Base-by-base conservation (phyloP, 2,113 vertebrate species). In the Leptocoma aspasia region DNA sequence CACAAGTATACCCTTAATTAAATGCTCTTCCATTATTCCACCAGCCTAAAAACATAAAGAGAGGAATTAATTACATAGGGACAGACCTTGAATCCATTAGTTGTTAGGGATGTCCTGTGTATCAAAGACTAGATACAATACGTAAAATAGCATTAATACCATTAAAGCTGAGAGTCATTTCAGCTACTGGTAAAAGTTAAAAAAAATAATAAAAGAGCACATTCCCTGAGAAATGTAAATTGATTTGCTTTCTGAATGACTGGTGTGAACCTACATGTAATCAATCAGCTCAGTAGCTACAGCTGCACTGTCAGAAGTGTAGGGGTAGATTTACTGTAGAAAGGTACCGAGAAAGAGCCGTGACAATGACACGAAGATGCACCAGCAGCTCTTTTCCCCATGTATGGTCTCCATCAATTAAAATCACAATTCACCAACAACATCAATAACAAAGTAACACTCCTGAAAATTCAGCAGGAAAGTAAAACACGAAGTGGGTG, bases 191-290 rank as follows among this genome's bases (percentile, higher is more conserved):
- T 60, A 68, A 44, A 78, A 82, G 17, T 31, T 11, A 39, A 10
- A 18, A 6, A 50, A 31, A 26, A 13, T 1, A 44, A 23, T 6
- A 17, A 44, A 35, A 31, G 57, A 66, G 22, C 39, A 8, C 24
- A 26, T 72, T 91, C 30, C 53, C n/a, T 54, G 33, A 70, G 54
- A 91, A 82, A 90, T 63, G 24, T 65, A 57, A 92, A 85, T 45
- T 47, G 27, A 80, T 91, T 87, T 97, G 30, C 57, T 88, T 90
- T 87, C 70, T 47, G 50, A 73, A 88, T 93, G 71, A 44, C 28
- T 52, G 27, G 11, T 80, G 53, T 64, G 73, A 80, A 41, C 80
- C 45, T 82, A 61, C 47, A 35, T 18, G 16, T 60, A 81, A 85
- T 85, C 91, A 68, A 59, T 88, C 79, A 80, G 33, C 50, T 86